These are phyloP conservation scores for Calonectris borealis DNA, from an alignment of 2,113 vertebrate genomes.

Conservation along the genomic window DNA sequence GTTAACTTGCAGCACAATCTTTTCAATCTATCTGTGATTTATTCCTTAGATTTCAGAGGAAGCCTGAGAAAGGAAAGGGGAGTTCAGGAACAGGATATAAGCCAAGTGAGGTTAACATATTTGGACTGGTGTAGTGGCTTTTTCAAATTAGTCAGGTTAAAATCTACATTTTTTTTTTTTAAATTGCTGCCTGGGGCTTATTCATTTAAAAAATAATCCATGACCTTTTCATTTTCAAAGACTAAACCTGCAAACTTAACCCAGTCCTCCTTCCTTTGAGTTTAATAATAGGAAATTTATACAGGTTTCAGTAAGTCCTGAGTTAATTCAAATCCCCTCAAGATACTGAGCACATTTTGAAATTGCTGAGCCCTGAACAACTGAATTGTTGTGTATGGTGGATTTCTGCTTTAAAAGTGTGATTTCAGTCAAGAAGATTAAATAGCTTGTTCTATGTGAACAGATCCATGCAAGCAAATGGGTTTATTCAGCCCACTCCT, in stretches of 20 bases:
- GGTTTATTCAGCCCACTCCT: background rate
- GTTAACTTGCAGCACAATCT: background rate
- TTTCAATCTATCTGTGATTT: constrained; percentile 30
- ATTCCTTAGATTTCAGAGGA: constrained; percentile 29
- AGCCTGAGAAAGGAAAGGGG: constrained; percentile 20
- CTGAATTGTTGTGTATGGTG: background rate
- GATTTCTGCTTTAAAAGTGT: background rate
- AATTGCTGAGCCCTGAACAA: background rate
- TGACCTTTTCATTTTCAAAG: constrained; percentile 16
- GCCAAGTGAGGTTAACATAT: background rate
- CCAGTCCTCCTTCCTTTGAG: background rate
- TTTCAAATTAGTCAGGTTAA: constrained; percentile 22
- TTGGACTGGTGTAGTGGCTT: background rate
- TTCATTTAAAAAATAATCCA: constrained; percentile 9
- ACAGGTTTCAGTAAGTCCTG: background rate
- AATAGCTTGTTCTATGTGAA: background rate
- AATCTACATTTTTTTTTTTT: background rate
- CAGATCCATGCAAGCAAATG: background rate
- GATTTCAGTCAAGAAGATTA: background rate
- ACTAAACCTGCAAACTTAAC: background rate
- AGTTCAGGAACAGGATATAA: constrained; percentile 19
- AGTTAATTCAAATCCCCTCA: background rate
- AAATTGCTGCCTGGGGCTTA: background rate
- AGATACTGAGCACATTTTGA: background rate
- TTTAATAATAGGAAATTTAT: background rate